Percentiles rank a stretch among this genome's conserved stretches.
phyloP scores from a whole-genome alignment of 64 coral and sea anemone genomes.

The Porites australiensis region DNA sequence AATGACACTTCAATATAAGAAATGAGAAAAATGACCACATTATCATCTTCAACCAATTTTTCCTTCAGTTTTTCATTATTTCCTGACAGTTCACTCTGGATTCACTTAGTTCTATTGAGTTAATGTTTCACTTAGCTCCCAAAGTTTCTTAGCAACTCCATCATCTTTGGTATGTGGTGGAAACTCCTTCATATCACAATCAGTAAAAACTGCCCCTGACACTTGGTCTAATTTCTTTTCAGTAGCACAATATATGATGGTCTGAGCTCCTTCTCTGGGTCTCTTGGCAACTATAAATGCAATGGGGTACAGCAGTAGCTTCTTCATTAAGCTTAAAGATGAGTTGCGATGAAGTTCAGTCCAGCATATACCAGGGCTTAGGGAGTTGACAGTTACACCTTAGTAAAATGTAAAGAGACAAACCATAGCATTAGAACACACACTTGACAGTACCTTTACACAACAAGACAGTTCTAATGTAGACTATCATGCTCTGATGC shows the following conservation, averaged over 20 bases:
- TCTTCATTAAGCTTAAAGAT: constrained; percentile 48
- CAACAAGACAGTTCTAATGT: no score
- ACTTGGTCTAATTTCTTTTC: constrained; percentile 69
- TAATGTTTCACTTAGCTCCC: constrained; percentile 90
- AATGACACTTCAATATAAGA: no score
- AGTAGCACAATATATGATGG: constrained; percentile 92
- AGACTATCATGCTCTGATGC: no score
- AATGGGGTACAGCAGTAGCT: constrained; percentile 73
- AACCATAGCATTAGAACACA: no score
- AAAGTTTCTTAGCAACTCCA: constrained; percentile 93
- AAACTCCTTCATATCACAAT: constrained; percentile 79
- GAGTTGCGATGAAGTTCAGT: constrained; percentile 85
- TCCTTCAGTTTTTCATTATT: no score
- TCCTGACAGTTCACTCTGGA: not conserved
- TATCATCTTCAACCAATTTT: no score
- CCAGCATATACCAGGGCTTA: constrained; percentile 89
- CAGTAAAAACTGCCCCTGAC: constrained; percentile 83
- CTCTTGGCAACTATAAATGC: constrained; percentile 78
- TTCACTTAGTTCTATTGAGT: constrained; percentile 11
- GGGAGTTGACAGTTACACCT: constrained; percentile 95
- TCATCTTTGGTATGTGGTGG: constrained; percentile 88
- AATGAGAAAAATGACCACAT: no score
- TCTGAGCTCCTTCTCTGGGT: constrained; percentile 90
- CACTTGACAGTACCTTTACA: no score
- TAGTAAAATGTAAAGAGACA: not conserved